Evolutionary conservation across 2,113 vertebrate species (phyloP), one percentile per base, ranked within the genome.

Genomic region (Odobenus rosmarus): DNA sequence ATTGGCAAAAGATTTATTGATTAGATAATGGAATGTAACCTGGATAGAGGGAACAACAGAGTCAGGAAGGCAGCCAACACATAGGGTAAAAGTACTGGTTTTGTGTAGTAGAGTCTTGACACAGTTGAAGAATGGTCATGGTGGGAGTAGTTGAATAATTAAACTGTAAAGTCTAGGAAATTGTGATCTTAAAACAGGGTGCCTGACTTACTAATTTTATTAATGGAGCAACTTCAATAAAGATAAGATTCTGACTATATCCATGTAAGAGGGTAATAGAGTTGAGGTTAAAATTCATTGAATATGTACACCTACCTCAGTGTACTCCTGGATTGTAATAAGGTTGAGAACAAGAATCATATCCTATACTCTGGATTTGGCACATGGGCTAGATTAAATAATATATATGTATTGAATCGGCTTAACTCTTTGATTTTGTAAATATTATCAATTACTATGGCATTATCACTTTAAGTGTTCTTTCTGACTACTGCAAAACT

Each of bases 381-480:
- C 67, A 76, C 31, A 14, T 42, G 49, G 1, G 49, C 21, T 59
- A 72, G 39, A 92, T 89, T 74, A 51, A 90, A 76, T 76, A 61
- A 71, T 53, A 61, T 15, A 80, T 51, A 39, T 21, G 23, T 36
- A 49, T 23, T 61, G 3, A 88, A 57, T 71, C 12, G 33, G 71
- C 19, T 76, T 95, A 61, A 46, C 36, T 83, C 23, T 53, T 96
- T 80, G 6, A 16, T 82, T 18, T 90, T 87, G 36, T 86, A 59
- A 95, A 62, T 6, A n/a, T 33, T 61, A 81, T 79, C 36, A 88
- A 16, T 77, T 86, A 67, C 23, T 81, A 80, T 61, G 6, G 24
- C 31, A 46, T 88, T 90, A 82, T 7, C 28, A 67, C 72, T 90
- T 96, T 69, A 62, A 51, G 31, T 13, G 12, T 49, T 88, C 28